Evolutionary conservation across 2,113 vertebrate species (phyloP), one percentile per base, ranked within the genome.

Genomic region (Mormyrus lacerda): DNA sequence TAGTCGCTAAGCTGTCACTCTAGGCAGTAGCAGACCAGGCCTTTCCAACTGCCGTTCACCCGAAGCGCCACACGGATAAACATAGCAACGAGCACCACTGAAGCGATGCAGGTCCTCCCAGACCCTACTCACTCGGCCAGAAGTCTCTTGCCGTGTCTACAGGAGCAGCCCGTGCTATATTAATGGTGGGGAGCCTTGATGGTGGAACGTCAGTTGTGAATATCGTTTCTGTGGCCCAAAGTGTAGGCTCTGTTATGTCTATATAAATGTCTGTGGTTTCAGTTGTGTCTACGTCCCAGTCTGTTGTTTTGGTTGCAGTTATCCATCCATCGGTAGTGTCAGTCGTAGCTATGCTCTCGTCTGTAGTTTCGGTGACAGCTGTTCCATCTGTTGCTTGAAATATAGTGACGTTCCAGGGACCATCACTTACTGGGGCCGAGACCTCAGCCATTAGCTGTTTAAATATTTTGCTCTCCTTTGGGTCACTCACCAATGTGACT

Each of bases 121-220:
- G 87, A 51, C 53, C 45, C 61, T 76, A 89, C 89, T 89, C 89
- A 89, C 85, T 87, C 6, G 31, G 65, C 31, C 45, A 35, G 13
- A 24, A 50, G 24, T 39, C 27, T 27, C 27, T 21, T 6, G 55
- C 1, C 15, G 19, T 35, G 13, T 76, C 65, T 27, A 31, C 27
- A 35, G 15, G 27, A 19, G 35, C 2, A 21, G 13, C 42, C 42
- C 7, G 21, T 2, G 35, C 4, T 9, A 11, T 4, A 21, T 31
- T 35, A 10, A 21, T 27, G 27, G 9, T 42, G 50, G 51, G 24
- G 27, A 31, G 24, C 13, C 17, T 58, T 9, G 27, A 47, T 19
- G 35, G 21, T 17, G 85, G 51, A 44, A 65, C 58, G 4, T 35
- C 47, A 11, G 27, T 27, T 47, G 79, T 55, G 21, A 50, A 50